Evolutionary conservation across 2,113 vertebrate genomes (phyloP).

Genomic region (Oxyura jamaicensis): DNA sequence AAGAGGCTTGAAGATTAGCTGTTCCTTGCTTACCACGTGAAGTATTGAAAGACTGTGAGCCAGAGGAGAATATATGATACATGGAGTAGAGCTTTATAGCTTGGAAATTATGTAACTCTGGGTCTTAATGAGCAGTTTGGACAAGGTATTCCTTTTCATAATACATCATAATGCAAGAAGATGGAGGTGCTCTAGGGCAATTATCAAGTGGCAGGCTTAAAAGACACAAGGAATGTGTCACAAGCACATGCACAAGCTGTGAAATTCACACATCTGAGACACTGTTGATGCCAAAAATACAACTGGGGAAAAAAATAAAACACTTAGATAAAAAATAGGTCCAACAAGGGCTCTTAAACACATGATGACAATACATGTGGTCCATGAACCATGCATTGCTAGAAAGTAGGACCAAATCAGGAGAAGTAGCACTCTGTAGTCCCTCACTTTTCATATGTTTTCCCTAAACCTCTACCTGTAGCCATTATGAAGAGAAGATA

Average conservation of each 20-base stretch:
- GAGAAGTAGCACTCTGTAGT: background rate
- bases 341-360: background rate
- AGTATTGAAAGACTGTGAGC: background rate
- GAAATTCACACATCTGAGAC: slow-evolving; percentile 46
- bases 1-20: background rate
- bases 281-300: slow-evolving; percentile 21
- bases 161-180: background rate
- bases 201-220: slow-evolving; percentile 28
- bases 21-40: background rate
- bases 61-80: background rate
- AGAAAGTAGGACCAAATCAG: background rate
- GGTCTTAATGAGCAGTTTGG: background rate
- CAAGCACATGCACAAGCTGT: slow-evolving; percentile 35
- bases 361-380: background rate
- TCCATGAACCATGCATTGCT: background rate
- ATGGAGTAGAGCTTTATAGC: background rate
- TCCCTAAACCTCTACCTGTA: background rate
- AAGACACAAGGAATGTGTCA: slow-evolving; percentile 31
- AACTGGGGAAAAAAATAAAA: slow-evolving; percentile 45
- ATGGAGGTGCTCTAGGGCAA: background rate
- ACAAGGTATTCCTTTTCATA: background rate
- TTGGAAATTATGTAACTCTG: background rate
- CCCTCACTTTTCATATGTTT: background rate
- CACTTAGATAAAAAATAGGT: slow-evolving; percentile 29
- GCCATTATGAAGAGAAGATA: background rate